Evolutionary conservation across 1,140 invertebrate genomes (phyloP), one percentile per base, ranked within the genome.

Genomic region (Berghia stephanieae): DNA sequence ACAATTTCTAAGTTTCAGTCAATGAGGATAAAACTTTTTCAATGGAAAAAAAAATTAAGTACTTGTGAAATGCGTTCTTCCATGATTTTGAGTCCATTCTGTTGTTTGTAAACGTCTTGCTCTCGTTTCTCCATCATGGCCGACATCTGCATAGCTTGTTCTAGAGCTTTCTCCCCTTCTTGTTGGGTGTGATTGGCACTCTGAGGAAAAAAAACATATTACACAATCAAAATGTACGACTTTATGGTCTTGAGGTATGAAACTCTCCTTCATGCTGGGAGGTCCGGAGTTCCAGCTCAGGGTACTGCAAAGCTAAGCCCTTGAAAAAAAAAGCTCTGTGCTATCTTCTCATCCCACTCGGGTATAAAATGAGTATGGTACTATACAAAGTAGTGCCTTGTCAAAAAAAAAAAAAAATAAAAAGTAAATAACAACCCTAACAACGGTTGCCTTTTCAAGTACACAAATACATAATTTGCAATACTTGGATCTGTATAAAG

Each of bases 61-160:
- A 88, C 86, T 81, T 88, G 82, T 40, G 87, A 76, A 27, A 88
- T 87, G 77, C 86, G 82, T 63, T 86, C 86, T 68, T 88, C 87
- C 72, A 84, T 86, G 16, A 77, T 67, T 21, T 81, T 82, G 18
- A 88, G 74, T 3, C 79, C 57, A 57, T 84, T 78, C n/a, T 85
- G 68, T 60, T 86, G 82, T 13, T 80, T 78, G 60, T 86, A 80
- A 52, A 88, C 78, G 24, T 83, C 83, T 6, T 78, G 70, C 1
- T 84, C 70, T 43, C 83, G 80, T 49, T 81, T 79, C 21, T 79
- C 81, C n/a, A 85, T 83, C 40, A 86, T 83, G 44, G 79, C 55
- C 71, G 86, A 83, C 31, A 85, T 67, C 57, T 79, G 79, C 70
- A 80, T 80, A 2, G 84, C 84, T 55, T 85, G 80, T 1, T 74